Base-by-base conservation (phyloP, 2,888 invertebrate genomes). In the Notocelia uddmanniana region DNA sequence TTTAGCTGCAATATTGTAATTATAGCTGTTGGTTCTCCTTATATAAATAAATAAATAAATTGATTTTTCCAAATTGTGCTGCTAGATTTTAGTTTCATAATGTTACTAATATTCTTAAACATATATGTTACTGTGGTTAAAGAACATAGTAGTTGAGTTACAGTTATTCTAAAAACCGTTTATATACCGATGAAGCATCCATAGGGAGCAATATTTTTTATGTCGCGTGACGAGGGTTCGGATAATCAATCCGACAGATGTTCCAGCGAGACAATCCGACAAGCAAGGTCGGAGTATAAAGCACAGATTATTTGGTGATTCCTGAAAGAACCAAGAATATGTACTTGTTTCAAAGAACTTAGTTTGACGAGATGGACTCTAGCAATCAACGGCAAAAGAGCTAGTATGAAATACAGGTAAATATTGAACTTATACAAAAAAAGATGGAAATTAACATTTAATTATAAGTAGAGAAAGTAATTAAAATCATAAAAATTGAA, bases 241-340 rank as follows among this genome's bases (percentile, higher is more conserved):
- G 48, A 52, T 19, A 52, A 63, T 63, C 63, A 63, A 52, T 21
- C 34, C 9, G 50, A 63, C 63, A 52, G 63, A 52, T 63, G 63
- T 63, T 31, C 50, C 21, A 31, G 63, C n/a, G 52, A 34, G 63
- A 52, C 34, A 63, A 50, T 31, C 63, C 52, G 63, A 50, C 52
- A 63, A 21, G 19, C 50, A 19, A 52, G 63, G 63, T 21, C 52
- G n/a, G 60, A 10, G 19, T 52, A 31, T 63, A 23, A 63, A 48
- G 50, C 62, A 13, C 19, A 19, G 48, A 52, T 63, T 37, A 52
- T 63, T 63, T 34, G 31, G 19, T 45, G 26, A 48, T 34, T 0
- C 15, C 19, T 13, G 21, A 50, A 50, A 13, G 6, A 59, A 21
- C n/a, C 41, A 23, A 31, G 19, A 59, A 21, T 15, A 9, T 8